A percentile compares a stretch with the other conserved stretches of the same genome.
Evolutionary conservation across 2,113 vertebrate genomes (phyloP).

Genomic region (Tetraodon nigroviridis): DNA sequence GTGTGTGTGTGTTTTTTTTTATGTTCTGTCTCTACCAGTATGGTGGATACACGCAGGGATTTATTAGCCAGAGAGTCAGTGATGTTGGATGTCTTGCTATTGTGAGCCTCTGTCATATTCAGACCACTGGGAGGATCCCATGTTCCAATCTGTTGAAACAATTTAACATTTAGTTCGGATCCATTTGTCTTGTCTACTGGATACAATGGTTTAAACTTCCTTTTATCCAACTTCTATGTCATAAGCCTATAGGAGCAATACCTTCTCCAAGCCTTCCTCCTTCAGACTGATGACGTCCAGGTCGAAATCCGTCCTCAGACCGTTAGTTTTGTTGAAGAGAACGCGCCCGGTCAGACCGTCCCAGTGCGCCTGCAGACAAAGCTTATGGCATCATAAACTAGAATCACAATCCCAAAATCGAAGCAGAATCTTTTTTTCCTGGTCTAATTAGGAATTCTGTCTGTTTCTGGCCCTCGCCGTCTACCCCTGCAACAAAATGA

Average conservation of each 20-base stretch:
- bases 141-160: conserved; percentile 85
- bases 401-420: conserved; percentile 24
- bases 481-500: conserved; percentile 58
- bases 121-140: conserved; percentile 94
- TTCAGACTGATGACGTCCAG: conserved; percentile 97
- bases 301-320: conserved; percentile 95
- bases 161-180: conserved; percentile 30
- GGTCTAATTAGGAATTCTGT: conserved; percentile 51
- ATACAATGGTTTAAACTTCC: neutral
- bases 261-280: conserved; percentile 97
- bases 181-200: no score
- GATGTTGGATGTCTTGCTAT: conserved; percentile 90
- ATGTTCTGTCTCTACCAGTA: conserved; percentile 80
- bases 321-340: conserved; percentile 96
- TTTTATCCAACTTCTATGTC: no score
- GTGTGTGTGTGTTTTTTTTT: conserved; percentile 19
- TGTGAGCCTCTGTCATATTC: conserved; percentile 95
- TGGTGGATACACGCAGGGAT: conserved; percentile 91
- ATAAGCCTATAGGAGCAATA: conserved; percentile 39
- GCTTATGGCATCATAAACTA: conserved; percentile 18
- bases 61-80: conserved; percentile 95
- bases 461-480: conserved; percentile 36
- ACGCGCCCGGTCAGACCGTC: conserved; percentile 95
- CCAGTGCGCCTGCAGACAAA: conserved; percentile 85
- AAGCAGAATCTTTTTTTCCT: conserved; percentile 30